Percentiles rank a stretch among this genome's conserved stretches.
phyloP scores from a whole-genome alignment of 2,888 invertebrate species.

The Griposia aprilina region DNA sequence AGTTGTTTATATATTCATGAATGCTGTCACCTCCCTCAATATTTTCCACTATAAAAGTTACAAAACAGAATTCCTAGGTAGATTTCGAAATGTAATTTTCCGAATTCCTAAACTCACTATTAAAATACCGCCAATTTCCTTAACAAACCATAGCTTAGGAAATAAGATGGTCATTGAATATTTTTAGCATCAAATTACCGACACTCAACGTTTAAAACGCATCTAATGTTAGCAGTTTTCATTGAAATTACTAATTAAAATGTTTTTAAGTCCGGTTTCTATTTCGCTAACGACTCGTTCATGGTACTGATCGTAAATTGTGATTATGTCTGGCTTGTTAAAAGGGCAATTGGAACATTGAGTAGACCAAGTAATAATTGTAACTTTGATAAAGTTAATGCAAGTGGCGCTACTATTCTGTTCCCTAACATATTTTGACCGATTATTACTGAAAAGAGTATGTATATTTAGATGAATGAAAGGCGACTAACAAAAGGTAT shows the following conservation, averaged over 20 bases:
- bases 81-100: background rate
- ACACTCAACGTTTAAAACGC: slow-evolving; percentile 14
- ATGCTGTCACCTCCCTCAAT: background rate
- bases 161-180: slow-evolving; percentile 21
- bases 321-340: background rate
- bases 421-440: no score
- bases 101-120: background rate
- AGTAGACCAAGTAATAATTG: background rate
- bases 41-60: background rate
- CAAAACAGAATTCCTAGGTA: slow-evolving; percentile 8
- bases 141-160: background rate
- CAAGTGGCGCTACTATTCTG: slow-evolving; percentile 4
- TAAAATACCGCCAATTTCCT: slow-evolving; percentile 2
- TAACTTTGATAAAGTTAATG: background rate
- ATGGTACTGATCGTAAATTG: background rate
- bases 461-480: no score
- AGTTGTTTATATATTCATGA: background rate
- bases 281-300: background rate
- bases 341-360: slow-evolving; percentile 13
- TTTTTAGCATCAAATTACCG: slow-evolving; percentile 21
- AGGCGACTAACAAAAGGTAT: no score
- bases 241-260: slow-evolving; percentile 29
- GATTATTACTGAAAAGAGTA: no score
- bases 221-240: slow-evolving; percentile 16
- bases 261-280: slow-evolving; percentile 10